Conservation (phyloP, 30 jellyfish, hydroid and myxozoan species). For the Pseudorhiza aurosa region DNA sequence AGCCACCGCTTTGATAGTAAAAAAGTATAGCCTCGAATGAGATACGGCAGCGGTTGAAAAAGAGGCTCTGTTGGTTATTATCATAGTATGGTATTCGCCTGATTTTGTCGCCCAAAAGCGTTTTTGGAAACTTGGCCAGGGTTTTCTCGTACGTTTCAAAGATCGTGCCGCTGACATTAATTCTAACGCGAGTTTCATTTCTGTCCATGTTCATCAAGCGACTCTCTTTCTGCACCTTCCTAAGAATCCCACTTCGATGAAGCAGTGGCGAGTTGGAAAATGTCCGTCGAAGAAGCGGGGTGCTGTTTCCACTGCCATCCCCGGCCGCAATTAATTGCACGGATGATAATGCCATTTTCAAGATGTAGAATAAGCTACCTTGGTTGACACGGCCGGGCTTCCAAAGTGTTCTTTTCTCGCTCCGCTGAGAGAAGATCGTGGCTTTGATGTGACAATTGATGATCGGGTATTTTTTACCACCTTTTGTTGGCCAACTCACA, state of each 20-base stretch:
- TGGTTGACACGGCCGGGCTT: too few species aligned
- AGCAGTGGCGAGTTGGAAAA: constrained; percentile 15
- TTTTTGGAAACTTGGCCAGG: constrained; percentile 79
- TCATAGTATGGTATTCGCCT: constrained; percentile 53
- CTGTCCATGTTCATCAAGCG: background rate
- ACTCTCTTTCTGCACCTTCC: background rate
- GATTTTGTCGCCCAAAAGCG: constrained; percentile 80
- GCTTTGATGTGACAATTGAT: too few species aligned
- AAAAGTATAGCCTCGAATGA: constrained; percentile 93
- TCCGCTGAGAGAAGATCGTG: too few species aligned
- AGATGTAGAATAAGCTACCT: background rate
- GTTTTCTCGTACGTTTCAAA: constrained; percentile 86
- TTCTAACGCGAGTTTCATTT: constrained; percentile 19
- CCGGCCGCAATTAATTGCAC: constrained; percentile 39
- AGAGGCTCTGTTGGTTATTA: constrained; percentile 7
- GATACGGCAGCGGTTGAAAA: constrained; percentile 65
- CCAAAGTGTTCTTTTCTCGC: too few species aligned
- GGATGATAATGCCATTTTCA: constrained; percentile 32
- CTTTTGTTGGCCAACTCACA: too few species aligned
- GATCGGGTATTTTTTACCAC: too few species aligned
- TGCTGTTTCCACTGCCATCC: constrained; percentile 6
- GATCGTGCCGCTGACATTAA: constrained; percentile 81
- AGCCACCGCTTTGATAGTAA: constrained; percentile 87
- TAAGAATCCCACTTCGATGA: background rate
- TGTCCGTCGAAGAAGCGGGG: constrained; percentile 43